A percentile compares a stretch with the other conserved stretches of the same genome.
Evolutionary conservation across 2,113 vertebrate genomes (phyloP).

Genomic region (Paradisaea rubra): DNA sequence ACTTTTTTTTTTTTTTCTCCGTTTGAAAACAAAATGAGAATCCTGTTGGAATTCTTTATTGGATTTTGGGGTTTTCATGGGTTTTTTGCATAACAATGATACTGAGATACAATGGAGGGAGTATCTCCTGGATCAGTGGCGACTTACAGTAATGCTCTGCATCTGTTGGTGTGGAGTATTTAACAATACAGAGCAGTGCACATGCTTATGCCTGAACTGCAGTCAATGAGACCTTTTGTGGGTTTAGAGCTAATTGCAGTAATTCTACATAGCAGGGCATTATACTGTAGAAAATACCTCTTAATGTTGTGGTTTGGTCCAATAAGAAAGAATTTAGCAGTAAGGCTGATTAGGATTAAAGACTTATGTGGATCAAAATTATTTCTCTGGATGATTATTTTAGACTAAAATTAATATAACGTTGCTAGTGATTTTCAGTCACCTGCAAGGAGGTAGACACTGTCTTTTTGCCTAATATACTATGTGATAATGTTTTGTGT

Average conservation of each 20-base stretch:
- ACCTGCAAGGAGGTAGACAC: neutral
- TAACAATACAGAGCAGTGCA: neutral
- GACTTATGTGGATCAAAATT: neutral
- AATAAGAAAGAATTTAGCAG: neutral
- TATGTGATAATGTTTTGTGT: neutral
- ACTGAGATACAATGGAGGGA: neutral
- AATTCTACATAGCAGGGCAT: neutral
- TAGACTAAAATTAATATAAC: neutral
- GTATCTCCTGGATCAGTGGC: neutral
- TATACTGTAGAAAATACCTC: neutral
- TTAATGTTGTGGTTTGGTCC: neutral
- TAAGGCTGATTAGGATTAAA: neutral
- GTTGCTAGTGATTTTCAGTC: neutral
- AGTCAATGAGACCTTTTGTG: neutral
- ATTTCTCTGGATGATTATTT: neutral
- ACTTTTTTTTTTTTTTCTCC: rapidly evolving
- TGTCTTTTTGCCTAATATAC: neutral
- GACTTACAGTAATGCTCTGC: neutral
- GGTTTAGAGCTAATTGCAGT: neutral
- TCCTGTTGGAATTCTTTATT: neutral
- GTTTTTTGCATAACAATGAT: neutral
- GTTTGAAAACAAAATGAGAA: neutral
- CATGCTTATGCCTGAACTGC: neutral
- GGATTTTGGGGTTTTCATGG: neutral
- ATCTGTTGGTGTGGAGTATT: neutral